Base-by-base conservation (phyloP, 1,140 invertebrate species). In the Bombus picipes region DNA sequence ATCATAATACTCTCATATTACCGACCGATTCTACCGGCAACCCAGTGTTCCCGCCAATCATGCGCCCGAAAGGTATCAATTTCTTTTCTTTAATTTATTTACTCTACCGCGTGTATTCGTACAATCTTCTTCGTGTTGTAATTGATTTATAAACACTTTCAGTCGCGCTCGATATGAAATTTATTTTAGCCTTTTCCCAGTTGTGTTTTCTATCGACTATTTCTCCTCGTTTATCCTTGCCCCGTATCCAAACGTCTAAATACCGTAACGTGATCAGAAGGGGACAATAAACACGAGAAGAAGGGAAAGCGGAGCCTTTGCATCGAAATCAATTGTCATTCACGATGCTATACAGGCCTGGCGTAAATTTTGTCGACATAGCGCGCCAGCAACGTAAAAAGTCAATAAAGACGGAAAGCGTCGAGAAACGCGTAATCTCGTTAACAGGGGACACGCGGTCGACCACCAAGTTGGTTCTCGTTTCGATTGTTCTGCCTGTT, bases 1-100 rank as follows among this genome's bases (percentile, higher is more conserved):
- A 97, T 96, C 97, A 97, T 96, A 97, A 96, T 95, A 96, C 97
- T 95, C 96, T 97, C 95, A 96, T 97, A 94, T 97, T 97, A 95
- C 97, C 97, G 91, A 97, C 97, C 93, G 97, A 98, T 96, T 97
- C 97, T 85, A 96, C 96, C 91, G 97, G 97, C 94, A 96, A 96
- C 85, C 96, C 97, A 90, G 96, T 96, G 94, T 96, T 97, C 94
- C 97, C 97, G 91, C 96, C 96, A 91, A 96, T 97, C 92, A 95
- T 97, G 93, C 96, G 96, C 94, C 96, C 97, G 88, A 96, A 97
- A 97, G 97, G 97, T 97, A 97, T 92, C 74, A 39, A 85, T 79
- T 83, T 75, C 88, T 79, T 82, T 68, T 89, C 37, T 41, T 82
- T 28, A 71, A 57, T 81, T 39, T 37, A 12, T 41, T 28, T 65